These are phyloP conservation scores for Coelopa pilipes DNA, from an alignment of 2,888 invertebrate species.

Conservation along the genomic window DNA sequence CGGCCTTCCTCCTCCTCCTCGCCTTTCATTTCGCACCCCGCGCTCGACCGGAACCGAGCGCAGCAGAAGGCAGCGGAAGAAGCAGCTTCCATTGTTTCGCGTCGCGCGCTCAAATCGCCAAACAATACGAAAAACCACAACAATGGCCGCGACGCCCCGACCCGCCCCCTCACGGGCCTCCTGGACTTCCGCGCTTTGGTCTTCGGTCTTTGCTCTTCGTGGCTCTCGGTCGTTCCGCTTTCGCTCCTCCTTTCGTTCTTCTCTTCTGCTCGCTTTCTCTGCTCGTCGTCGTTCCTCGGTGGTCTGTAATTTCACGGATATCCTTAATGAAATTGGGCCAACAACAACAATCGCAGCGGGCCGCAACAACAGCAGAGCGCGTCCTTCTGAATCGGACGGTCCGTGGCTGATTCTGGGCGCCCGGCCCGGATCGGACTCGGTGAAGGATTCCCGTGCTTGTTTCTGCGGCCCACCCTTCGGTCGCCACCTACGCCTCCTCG, in stretches of 20 bases:
- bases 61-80: too few relatives aligned
- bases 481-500: too few relatives aligned
- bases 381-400: too few relatives aligned
- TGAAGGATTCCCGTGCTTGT: too few relatives aligned
- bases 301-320: conserved; percentile 59
- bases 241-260: background rate
- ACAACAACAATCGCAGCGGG: conserved; percentile 20
- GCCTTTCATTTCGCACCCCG: background rate
- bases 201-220: background rate
- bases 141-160: conserved; percentile 2
- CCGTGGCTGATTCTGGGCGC: too few relatives aligned
- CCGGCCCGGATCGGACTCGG: too few relatives aligned
- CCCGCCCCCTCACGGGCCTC: background rate
- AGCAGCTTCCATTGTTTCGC: conserved; percentile 8
- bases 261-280: conserved; percentile 7
- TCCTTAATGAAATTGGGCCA: conserved; percentile 63
- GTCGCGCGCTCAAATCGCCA: conserved; percentile 29
- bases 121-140: conserved; percentile 31
- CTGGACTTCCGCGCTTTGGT: background rate
- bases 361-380: background rate
- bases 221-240: background rate
- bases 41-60: conserved; percentile 17
- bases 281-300: background rate
- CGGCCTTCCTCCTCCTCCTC: background rate
- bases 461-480: too few relatives aligned